Conservation (phyloP, 1,140 invertebrate genomes). For the Drosophila lowei region DNA sequence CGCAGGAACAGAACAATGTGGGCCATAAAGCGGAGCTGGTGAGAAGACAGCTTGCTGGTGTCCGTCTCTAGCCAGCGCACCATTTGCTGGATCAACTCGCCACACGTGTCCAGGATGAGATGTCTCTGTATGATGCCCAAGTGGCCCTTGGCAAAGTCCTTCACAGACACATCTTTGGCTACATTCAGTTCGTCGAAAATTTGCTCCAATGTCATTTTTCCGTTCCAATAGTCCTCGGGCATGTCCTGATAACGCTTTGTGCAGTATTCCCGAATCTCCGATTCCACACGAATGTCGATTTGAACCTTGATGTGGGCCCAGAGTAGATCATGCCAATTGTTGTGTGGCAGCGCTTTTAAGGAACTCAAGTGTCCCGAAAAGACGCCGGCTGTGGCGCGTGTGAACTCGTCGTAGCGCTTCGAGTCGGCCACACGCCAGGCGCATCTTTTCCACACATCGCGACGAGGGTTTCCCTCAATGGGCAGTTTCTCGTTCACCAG, state of each 20-base stretch:
- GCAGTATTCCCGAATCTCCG: slow-evolving; percentile 84
- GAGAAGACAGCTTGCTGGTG: slow-evolving; percentile 83
- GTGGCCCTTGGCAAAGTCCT: slow-evolving; percentile 84
- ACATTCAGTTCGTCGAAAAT: slow-evolving; percentile 87
- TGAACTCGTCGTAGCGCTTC: slow-evolving; percentile 85
- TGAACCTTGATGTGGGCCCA: slow-evolving; percentile 94
- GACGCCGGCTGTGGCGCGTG: slow-evolving; percentile 89
- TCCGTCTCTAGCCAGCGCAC: slow-evolving; percentile 83
- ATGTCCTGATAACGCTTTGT: slow-evolving; percentile 85
- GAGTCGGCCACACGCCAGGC: slow-evolving; percentile 89
- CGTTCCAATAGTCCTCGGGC: slow-evolving; percentile 91
- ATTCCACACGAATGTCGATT: slow-evolving; percentile 93
- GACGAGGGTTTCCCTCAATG: slow-evolving; percentile 92
- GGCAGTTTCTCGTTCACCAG: slow-evolving; percentile 83
- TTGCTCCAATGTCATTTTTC: slow-evolving; percentile 88
- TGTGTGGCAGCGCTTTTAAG: slow-evolving; percentile 88
- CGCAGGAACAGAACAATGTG: slow-evolving; percentile 93
- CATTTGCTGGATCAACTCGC: slow-evolving; percentile 86
- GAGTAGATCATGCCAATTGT: slow-evolving; percentile 93
- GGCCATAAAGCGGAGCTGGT: slow-evolving; percentile 89
- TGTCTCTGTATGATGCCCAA: slow-evolving; percentile 90
- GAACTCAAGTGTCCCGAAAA: slow-evolving; percentile 93
- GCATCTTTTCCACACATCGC: slow-evolving; percentile 95
- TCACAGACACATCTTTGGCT: slow-evolving; percentile 84
- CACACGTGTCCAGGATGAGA: slow-evolving; percentile 89